Conservation (phyloP, 2,113 vertebrate genomes). For the Gopherus flavomarginatus region DNA sequence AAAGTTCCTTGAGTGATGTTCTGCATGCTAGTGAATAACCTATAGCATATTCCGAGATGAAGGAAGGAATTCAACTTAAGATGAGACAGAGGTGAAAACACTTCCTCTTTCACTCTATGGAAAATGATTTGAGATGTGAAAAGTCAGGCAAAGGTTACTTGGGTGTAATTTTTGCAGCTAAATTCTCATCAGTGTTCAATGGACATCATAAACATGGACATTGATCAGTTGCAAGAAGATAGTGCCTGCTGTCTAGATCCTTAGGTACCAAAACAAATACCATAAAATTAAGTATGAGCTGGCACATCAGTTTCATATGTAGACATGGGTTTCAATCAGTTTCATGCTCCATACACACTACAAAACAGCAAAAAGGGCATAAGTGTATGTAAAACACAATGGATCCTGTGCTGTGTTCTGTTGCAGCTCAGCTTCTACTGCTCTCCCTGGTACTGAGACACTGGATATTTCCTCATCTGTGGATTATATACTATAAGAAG, state of each 20-base stretch:
- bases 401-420: not conserved
- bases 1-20: not conserved
- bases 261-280: not conserved
- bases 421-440: too few species aligned
- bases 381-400: too few species aligned
- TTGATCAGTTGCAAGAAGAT: not conserved
- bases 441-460: not conserved
- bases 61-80: not conserved
- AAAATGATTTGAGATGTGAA: not conserved
- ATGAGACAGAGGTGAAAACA: not conserved
- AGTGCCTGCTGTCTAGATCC: not conserved
- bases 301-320: not conserved
- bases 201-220: not conserved
- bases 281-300: not conserved
- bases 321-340: not conserved
- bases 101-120: not conserved
- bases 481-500: not conserved
- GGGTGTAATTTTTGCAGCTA: not conserved
- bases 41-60: not conserved
- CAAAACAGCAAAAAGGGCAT: not conserved
- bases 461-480: not conserved
- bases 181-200: not conserved
- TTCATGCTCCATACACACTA: not conserved
- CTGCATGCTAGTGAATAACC: not conserved
- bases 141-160: not conserved